Evolutionary conservation across 2,797 vertebrate species (phyloP).

Genomic region (Lepidocolaptes lacrymiger): DNA sequence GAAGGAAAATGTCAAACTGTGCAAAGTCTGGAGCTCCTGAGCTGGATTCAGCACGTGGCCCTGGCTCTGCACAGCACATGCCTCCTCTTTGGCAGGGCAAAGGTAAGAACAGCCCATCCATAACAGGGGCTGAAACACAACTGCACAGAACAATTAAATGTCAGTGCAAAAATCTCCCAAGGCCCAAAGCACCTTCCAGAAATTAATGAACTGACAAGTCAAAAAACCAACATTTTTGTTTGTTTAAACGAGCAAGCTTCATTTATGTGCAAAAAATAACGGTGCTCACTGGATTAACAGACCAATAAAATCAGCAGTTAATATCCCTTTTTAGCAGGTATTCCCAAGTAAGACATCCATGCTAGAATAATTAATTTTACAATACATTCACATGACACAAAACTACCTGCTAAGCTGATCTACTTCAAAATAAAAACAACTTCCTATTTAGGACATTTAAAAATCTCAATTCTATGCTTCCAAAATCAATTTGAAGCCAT

Average conservation of each 20-base stretch:
- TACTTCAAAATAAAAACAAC: background rate
- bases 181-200: background rate
- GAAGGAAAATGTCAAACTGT: background rate
- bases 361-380: background rate
- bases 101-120: background rate
- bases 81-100: background rate
- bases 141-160: background rate
- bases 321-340: background rate
- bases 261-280: background rate
- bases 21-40: background rate
- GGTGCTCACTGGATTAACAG: background rate
- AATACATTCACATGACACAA: background rate
- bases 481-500: background rate
- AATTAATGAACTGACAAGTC: background rate
- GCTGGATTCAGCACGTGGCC: background rate
- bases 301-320: background rate
- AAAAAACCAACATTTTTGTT: background rate
- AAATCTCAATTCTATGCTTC: background rate
- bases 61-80: background rate
- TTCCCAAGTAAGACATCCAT: background rate
- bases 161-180: background rate
- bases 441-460: background rate
- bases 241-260: background rate
- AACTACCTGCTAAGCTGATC: background rate
- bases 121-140: rapidly evolving